Conservation (phyloP, 1,140 invertebrate genomes). For the Papilio machaon region DNA sequence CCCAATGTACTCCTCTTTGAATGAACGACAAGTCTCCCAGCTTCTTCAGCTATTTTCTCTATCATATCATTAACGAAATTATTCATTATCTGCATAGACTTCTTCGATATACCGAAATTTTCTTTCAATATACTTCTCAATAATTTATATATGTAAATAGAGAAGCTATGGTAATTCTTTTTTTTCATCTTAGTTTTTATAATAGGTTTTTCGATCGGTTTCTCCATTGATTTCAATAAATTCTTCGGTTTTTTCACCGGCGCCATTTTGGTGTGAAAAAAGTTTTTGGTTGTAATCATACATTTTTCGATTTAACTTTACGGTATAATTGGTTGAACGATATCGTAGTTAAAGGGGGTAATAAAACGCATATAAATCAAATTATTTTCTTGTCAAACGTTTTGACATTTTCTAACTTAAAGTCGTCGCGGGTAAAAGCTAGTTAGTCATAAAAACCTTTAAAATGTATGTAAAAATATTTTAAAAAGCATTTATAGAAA, state of each 20-base stretch:
- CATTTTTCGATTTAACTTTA: not conserved
- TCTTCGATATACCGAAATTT: conserved; percentile 73
- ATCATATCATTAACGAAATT: conserved; percentile 82
- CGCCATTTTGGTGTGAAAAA: conserved; percentile 55
- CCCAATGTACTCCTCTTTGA: conserved; percentile 82
- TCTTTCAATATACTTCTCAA: conserved; percentile 78
- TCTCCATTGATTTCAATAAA: conserved; percentile 57
- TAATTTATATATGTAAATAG: conserved; percentile 88
- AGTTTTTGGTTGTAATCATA: not conserved
- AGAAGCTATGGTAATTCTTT: conserved; percentile 86
- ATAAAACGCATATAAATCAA: not conserved
- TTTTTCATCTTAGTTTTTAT: conserved; percentile 77
- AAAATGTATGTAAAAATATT: not conserved
- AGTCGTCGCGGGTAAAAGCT: too few relatives aligned
- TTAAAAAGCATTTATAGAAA: not conserved
- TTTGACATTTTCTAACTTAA: not conserved
- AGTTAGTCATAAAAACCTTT: not conserved
- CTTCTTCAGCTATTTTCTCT: conserved; percentile 85
- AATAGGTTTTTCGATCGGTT: conserved; percentile 59
- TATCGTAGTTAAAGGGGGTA: not conserved
- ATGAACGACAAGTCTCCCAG: conserved; percentile 77
- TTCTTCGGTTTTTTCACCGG: conserved; percentile 57
- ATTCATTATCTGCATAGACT: conserved; percentile 85
- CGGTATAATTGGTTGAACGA: not conserved
- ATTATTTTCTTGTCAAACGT: not conserved